Base-by-base conservation (phyloP, 1,140 invertebrate species). In the Diabrotica virgifera region DNA sequence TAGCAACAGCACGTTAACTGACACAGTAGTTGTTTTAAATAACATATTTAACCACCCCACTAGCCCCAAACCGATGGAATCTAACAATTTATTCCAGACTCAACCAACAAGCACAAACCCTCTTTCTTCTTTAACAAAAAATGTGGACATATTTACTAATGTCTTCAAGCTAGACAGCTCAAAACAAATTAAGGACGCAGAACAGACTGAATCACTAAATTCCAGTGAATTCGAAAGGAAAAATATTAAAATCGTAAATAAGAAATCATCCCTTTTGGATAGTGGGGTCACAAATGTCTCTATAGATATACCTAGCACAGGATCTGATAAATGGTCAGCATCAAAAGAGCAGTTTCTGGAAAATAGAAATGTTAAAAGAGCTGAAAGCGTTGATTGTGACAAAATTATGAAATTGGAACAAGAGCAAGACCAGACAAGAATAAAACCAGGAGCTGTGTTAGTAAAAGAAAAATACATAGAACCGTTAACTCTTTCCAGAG, bases 381-480 rank as follows among this genome's bases (percentile, higher is more conserved):
- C 68, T 56, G 52, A 70, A 11, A 72, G 70, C 36, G 69, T 63
- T 6, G 63, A 55, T n/a, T 14, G 56, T 4, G 56, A 54, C 24
- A 72, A 72, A 59, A 24, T 24, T 24, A 24, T 24, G 24, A 71
- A 68, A 56, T 38, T 68, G 5, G 71, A 70, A 35, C 69, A 69
- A 56, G 64, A 70, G 46, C 53, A 14, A 7, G 64, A 66, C 37
- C 50, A 64, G 24, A 62, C 60, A 7, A 71, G 67, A 66, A 13
- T 60, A 14, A 72, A 75, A 62, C 76, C 76, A 0, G 80, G 80
- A 5, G 76, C 80, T 5, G 72, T 82, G 14, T 66, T 80, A 10
- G 75, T 82, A 12, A 82, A 80, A 70, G 81, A 82, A 69, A 73
- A 74, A 37, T 83, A 77, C 64, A 81, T 83, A 8, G 82, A 83